These are phyloP conservation scores for Leucoraja ocellata DNA, from an alignment of 2,797 vertebrate genomes.

Conservation along the genomic window DNA sequence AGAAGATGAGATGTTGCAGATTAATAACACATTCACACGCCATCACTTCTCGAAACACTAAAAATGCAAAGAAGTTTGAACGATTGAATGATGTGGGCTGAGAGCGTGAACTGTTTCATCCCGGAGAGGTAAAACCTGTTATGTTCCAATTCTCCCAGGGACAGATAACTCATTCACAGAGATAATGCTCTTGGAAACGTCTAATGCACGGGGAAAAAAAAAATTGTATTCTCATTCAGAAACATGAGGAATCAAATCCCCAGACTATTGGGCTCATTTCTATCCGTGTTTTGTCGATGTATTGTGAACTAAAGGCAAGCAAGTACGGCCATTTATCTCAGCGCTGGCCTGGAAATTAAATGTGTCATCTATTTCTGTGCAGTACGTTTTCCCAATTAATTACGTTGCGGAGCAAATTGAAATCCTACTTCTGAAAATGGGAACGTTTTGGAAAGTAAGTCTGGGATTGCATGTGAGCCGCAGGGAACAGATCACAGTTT, in stretches of 20 bases:
- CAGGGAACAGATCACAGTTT: too few relatives aligned
- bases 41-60: background rate
- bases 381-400: background rate
- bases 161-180: constrained; percentile 5
- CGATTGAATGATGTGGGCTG: background rate
- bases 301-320: background rate
- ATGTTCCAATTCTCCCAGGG: constrained; percentile 2
- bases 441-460: background rate
- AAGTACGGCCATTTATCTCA: background rate
- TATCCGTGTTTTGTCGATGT: constrained; percentile 4
- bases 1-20: background rate
- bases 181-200: constrained; percentile 18
- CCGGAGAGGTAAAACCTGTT: background rate
- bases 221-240: background rate
- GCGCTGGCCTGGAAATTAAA: background rate
- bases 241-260: constrained; percentile 8
- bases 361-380: background rate
- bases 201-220: background rate
- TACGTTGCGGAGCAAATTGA: background rate
- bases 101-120: background rate
- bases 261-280: constrained; percentile 15
- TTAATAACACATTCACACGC: background rate
- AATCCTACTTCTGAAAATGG: background rate
- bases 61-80: background rate
- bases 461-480: too few relatives aligned